phyloP scores from a whole-genome alignment of 2,888 invertebrate genomes.

The Drosophila siamana region DNA sequence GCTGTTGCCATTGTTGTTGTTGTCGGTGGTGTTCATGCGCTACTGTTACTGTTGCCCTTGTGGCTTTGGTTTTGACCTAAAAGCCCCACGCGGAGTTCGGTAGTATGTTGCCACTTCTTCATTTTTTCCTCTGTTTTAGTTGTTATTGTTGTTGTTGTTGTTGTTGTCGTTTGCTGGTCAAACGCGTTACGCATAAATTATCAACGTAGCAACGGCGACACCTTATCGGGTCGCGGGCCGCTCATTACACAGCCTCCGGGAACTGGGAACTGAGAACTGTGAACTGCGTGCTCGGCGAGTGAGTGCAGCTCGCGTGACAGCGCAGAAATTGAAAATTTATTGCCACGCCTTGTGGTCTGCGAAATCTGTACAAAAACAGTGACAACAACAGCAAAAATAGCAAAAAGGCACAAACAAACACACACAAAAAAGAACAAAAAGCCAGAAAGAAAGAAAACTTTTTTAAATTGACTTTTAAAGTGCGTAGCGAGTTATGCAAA shows the following conservation, averaged over 20 bases:
- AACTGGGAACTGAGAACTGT: slow-evolving; percentile 9
- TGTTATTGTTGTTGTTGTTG: slow-evolving; percentile 18
- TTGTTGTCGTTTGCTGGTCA: slow-evolving; percentile 39
- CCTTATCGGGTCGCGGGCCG: slow-evolving; percentile 67
- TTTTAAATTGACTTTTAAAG: slow-evolving; percentile 74
- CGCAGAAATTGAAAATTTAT: slow-evolving; percentile 78
- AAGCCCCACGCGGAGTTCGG: slow-evolving; percentile 37
- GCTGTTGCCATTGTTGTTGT: slow-evolving; percentile 18
- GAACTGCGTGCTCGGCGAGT: background rate
- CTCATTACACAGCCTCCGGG: slow-evolving; percentile 69
- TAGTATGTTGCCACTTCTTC: slow-evolving; percentile 28
- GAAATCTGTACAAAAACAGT: slow-evolving; percentile 42
- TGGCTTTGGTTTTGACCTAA: slow-evolving; percentile 76
- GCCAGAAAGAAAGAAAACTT: slow-evolving; percentile 28
- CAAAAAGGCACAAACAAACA: slow-evolving; percentile 6
- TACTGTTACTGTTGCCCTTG: slow-evolving; percentile 58
- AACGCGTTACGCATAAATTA: slow-evolving; percentile 79
- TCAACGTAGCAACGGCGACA: slow-evolving; percentile 61
- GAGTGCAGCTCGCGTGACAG: slow-evolving; percentile 65
- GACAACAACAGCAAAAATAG: background rate
- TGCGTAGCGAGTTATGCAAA: slow-evolving; percentile 49
- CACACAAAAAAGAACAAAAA: slow-evolving; percentile 6
- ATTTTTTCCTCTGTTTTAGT: slow-evolving; percentile 23
- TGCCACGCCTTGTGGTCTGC: slow-evolving; percentile 66
- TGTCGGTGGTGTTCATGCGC: slow-evolving; percentile 33